These are phyloP conservation scores for Enteromius mattozi DNA, from an alignment of 2,797 vertebrate species.

Conservation along the genomic window DNA sequence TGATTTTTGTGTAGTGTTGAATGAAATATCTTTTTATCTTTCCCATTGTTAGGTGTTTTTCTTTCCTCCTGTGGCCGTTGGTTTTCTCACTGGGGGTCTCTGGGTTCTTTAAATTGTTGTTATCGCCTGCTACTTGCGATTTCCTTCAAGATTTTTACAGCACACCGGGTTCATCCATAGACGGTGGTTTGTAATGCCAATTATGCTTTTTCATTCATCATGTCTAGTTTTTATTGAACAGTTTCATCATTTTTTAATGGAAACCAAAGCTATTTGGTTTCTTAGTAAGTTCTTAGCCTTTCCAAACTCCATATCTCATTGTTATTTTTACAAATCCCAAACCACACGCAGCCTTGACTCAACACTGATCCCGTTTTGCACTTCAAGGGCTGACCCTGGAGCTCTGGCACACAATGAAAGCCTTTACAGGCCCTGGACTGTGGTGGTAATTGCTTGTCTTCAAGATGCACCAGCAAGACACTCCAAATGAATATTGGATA, in stretches of 20 bases:
- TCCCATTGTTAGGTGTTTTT: not conserved
- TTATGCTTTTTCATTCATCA: not conserved
- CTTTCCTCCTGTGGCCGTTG: not conserved
- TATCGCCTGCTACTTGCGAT: not conserved
- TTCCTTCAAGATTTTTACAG: not conserved
- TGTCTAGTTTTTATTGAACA: not conserved
- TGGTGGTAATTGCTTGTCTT: slow-evolving; percentile 44
- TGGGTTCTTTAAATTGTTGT: not conserved
- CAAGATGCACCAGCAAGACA: slow-evolving; percentile 47
- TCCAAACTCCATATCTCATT: not conserved
- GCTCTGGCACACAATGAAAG: not conserved
- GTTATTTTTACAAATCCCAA: slow-evolving; percentile 36
- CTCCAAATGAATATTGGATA: slow-evolving; percentile 35
- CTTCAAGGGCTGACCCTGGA: slow-evolving; percentile 17
- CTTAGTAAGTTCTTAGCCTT: not conserved
- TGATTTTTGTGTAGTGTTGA: not conserved
- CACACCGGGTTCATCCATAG: not conserved
- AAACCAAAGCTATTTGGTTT: not conserved
- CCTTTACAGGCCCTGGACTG: slow-evolving; percentile 5
- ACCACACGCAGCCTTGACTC: slow-evolving; percentile 24
- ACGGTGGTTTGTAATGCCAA: not conserved
- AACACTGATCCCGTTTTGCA: slow-evolving; percentile 26
- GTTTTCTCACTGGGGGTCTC: not conserved
- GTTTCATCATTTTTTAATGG: not conserved
- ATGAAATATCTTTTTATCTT: not conserved